Evolutionary conservation across 2,797 vertebrate species (phyloP).

Genomic region (Morus bassanus): DNA sequence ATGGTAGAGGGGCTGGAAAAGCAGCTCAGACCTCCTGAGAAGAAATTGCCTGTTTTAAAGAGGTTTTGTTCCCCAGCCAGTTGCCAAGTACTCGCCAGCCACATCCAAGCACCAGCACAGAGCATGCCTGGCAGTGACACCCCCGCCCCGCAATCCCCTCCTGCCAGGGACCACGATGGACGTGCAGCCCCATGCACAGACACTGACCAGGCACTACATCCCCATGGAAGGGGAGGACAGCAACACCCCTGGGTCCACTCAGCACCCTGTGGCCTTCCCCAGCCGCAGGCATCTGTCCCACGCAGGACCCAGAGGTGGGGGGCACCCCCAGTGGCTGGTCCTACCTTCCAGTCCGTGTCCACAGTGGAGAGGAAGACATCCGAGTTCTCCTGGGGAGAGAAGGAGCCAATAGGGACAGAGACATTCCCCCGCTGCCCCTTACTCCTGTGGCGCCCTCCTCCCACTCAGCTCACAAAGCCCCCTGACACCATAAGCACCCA

Average conservation of each 20-base stretch:
- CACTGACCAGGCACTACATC: neutral
- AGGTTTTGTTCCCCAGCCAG: neutral
- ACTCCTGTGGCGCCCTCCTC: rapidly evolving
- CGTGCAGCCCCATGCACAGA: neutral
- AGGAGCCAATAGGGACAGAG: neutral
- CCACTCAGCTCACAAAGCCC: neutral
- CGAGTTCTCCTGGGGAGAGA: constrained; percentile 74
- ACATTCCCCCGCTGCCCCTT: rapidly evolving
- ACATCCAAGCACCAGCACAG: neutral
- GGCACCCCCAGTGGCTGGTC: neutral
- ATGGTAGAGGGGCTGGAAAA: constrained; percentile 56
- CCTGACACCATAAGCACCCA: neutral
- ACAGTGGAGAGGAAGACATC: constrained; percentile 76
- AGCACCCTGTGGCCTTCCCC: neutral
- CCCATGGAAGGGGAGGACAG: neutral
- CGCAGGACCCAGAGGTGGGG: rapidly evolving
- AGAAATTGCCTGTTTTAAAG: constrained; percentile 53
- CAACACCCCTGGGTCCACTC: neutral
- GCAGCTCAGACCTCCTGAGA: constrained; percentile 34
- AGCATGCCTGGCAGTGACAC: neutral
- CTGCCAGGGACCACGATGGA: neutral
- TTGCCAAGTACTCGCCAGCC: neutral
- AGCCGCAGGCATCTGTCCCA: neutral
- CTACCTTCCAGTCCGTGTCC: constrained; percentile 86
- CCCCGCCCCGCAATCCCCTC: rapidly evolving